phyloP scores from a whole-genome alignment of 2,113 vertebrate species.

The Lagenorhynchus albirostris region DNA sequence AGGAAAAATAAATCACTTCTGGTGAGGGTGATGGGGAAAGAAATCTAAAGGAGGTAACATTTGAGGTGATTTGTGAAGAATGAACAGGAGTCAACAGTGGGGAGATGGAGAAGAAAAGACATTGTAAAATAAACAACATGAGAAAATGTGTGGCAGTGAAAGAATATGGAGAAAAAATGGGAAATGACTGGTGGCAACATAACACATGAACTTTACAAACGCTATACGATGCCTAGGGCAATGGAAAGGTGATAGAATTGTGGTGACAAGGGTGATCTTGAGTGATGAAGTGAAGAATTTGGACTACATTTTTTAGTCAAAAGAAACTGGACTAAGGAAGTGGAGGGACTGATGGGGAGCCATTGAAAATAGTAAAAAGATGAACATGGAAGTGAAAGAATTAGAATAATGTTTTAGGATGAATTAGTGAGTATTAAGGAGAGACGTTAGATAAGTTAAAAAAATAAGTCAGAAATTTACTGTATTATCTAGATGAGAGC shows the following conservation, averaged over 20 bases:
- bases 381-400: not conserved
- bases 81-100: not conserved
- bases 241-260: not conserved
- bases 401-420: not conserved
- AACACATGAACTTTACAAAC: not conserved
- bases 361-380: not conserved
- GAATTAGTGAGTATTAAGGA: not conserved
- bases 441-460: not conserved
- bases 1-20: not conserved
- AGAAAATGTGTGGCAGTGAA: not conserved
- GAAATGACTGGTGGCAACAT: not conserved
- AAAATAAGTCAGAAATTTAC: not conserved
- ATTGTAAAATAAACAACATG: not conserved
- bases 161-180: not conserved
- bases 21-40: not conserved
- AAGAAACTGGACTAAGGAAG: not conserved
- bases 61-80: not conserved
- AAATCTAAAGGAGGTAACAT: not conserved
- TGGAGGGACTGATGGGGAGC: not conserved
- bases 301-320: not conserved
- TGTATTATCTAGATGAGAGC: not conserved
- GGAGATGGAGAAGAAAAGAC: not conserved
- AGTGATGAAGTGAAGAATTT: not conserved
- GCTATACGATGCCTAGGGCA: not conserved
- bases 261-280: not conserved